phyloP scores from a whole-genome alignment of 2,797 vertebrate species.

The Diceros bicornis region DNA sequence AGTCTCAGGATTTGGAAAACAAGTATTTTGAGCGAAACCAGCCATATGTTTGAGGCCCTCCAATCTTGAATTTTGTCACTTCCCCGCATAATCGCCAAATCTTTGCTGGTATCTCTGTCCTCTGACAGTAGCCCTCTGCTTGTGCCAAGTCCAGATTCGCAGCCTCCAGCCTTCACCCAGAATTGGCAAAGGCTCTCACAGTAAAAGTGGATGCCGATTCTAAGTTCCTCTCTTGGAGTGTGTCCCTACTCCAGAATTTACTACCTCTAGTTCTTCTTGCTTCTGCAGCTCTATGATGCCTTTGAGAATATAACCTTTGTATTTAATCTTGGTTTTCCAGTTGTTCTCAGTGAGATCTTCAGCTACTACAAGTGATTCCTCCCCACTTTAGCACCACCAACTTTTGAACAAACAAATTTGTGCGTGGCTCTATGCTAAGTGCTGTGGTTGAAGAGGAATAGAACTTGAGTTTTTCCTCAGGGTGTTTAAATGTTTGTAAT shows the following conservation, averaged over 20 bases:
- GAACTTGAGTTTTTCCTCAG: background rate
- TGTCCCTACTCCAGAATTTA: background rate
- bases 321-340: conserved; percentile 31
- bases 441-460: background rate
- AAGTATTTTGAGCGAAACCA: conserved; percentile 16
- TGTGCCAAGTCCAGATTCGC: background rate
- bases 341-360: background rate
- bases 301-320: background rate
- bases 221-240: background rate
- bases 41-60: background rate
- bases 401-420: background rate
- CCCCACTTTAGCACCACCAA: background rate
- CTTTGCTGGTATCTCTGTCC: background rate
- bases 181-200: background rate
- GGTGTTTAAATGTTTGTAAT: background rate
- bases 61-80: background rate
- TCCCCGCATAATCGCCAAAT: background rate
- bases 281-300: background rate
- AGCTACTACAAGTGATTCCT: background rate
- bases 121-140: background rate
- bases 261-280: background rate
- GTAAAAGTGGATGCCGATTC: background rate
- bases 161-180: background rate
- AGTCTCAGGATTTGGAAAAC: background rate
- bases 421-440: background rate